phyloP scores from a whole-genome alignment of 1,140 invertebrate species.

The Leptinotarsa defecta region DNA sequence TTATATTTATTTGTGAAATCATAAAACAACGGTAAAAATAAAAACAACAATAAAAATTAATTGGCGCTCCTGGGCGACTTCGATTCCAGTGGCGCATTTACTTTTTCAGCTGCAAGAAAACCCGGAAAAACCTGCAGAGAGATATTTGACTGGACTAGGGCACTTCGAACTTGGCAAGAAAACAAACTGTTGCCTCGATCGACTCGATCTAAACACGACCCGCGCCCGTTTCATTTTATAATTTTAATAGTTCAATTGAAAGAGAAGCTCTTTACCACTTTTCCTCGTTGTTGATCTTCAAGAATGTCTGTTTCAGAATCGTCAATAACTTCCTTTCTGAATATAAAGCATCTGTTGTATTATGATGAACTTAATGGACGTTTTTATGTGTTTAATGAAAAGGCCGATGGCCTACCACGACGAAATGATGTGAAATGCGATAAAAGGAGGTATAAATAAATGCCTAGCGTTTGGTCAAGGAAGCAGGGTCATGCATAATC shows the following conservation, averaged over 20 bases:
- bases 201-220: no score
- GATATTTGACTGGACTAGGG: no score
- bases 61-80: no score
- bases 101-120: no score
- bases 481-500: not conserved
- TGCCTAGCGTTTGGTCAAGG: not conserved
- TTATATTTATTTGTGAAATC: no score
- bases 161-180: no score
- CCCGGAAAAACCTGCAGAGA: no score
- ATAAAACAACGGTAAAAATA: no score
- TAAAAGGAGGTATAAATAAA: not conserved
- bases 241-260: conserved; percentile 19
- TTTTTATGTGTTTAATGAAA: conserved; percentile 15
- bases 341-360: conserved; percentile 35
- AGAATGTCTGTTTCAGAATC: conserved; percentile 22
- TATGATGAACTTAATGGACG: conserved; percentile 2
- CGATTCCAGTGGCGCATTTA: no score
- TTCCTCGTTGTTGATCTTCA: not conserved
- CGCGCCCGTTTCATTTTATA: not conserved
- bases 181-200: no score
- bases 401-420: conserved; percentile 14
- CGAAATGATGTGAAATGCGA: not conserved
- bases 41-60: no score
- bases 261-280: conserved; percentile 6
- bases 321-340: conserved; percentile 35